Evolutionary conservation across 1,140 invertebrate species (phyloP), one percentile per base, ranked within the genome.

Genomic region (Limonius californicus): DNA sequence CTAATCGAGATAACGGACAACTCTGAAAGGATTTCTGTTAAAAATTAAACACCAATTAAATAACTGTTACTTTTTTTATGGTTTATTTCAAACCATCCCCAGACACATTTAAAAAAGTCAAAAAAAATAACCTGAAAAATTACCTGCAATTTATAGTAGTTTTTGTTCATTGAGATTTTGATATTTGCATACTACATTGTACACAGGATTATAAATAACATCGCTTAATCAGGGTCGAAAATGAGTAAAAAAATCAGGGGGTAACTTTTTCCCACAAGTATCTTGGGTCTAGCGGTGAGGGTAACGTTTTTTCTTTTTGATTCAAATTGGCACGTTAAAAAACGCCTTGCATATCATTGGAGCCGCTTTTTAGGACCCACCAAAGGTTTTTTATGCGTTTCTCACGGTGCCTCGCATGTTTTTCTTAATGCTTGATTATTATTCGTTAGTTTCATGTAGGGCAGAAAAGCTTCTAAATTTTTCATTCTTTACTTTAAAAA

Each of bases 301-400:
- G 58, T 61, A 21, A 35, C 47, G 19, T 32, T 39, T 61, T 50
- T 50, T 50, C 45, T 64, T 64, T 64, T 61, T 57, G 21, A 64
- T 64, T 64, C 54, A 61, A 64, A 64, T 64, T 64, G 18, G 58
- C 54, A 53, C 55, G 58, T 54, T 64, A 61, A 64, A 64, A 64
- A 64, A 60, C 45, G 45, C 14, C 8, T 50, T 50, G 45, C 45
- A 50, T 50, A 50, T 50, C 56, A 39, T 62, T 23, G 47, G 43
- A 27, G 30, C 60, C 30, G 9, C 54, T 58, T 62, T 62, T 62
- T 57, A 21, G 54, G 8, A 54, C 19, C 14, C 27, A 15, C 47
- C 27, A 54, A 14, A n/a, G 15, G 15, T 61, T 61, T 61, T 61
- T 60, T 61, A 61, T 35, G 19, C 1, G 54, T 57, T 57, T 62